Evolutionary conservation across 2,797 vertebrate species (phyloP), one percentile per base, ranked within the genome.

Genomic region (Delichon dasypus): DNA sequence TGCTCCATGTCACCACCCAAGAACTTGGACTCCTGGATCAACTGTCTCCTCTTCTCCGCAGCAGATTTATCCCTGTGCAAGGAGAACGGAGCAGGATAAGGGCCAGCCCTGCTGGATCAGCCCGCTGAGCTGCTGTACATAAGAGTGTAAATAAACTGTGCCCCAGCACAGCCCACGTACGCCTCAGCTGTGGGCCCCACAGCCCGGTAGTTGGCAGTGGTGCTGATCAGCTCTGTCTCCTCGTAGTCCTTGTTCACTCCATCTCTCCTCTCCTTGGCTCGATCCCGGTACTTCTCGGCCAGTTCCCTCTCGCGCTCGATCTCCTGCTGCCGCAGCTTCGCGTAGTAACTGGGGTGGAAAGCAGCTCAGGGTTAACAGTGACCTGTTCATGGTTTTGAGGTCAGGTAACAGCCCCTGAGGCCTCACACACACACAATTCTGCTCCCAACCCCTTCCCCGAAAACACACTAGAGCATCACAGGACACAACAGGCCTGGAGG

Each of bases 1-100:
- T 99, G 99, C 97, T 99, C 99, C 99, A 99, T 99, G 97, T 99
- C 99, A 98, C 99, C 99, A 98, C 99, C 99, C 98, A 99, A 98
- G 95, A 99, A 99, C 98, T 99, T 99, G 60, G 99, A 99, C 97
- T 99, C 99, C 97, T 99, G 99, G 96, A 99, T 99, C 97, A 99
- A 91, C 97, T 99, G 99, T 26, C 99, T 98, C 78, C 99, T 98
- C 80, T 99, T 99, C 96, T 99, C 99, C 0, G 99, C 99, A 11
- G 99, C 99, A 0, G 99, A 99, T 86, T 99, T 99, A 87, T 99
- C 99, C n/a, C 99, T 99, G 94, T 11, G 64, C 42, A 87, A 74
- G 5, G 44, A 20, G 87, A 89, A 77, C 0, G 5, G n/a, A 48
- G 23, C 7, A 44, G 3, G 29, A 61, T 38, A 85, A 2, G 36